Evolutionary conservation across 30 jellyfish, hydroid and myxozoan species (phyloP).

Genomic region (Chrysaora quinquecirrha): DNA sequence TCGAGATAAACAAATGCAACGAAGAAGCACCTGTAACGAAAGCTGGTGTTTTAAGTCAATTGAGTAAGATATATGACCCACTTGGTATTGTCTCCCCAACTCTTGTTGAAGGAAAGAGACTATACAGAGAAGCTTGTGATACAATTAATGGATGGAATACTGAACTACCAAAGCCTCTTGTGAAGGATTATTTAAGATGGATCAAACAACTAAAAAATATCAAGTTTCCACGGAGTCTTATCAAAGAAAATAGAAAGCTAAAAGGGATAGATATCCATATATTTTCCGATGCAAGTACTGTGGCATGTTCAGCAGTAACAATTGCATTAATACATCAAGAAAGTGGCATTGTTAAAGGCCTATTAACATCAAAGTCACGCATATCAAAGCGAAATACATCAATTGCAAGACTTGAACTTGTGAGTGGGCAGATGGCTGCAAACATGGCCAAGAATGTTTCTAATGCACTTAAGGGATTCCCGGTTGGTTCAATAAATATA

Average conservation of each 20-base stretch:
- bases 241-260: not conserved
- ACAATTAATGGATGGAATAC: slow-evolving; percentile 23
- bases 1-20: not conserved
- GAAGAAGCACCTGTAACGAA: slow-evolving; percentile 3
- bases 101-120: slow-evolving; percentile 27
- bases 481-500: slow-evolving; percentile 16
- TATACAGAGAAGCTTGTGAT: slow-evolving; percentile 36
- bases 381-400: slow-evolving; percentile 62
- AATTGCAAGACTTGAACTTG: slow-evolving; percentile 65
- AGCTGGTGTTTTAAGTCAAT: not conserved
- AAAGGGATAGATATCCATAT: slow-evolving; percentile 5
- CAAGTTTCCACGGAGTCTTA: not conserved
- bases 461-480: slow-evolving; percentile 31
- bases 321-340: slow-evolving; percentile 47
- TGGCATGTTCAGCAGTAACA: slow-evolving; percentile 33
- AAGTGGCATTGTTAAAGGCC: slow-evolving; percentile 48
- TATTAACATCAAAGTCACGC: slow-evolving; percentile 46
- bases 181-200: slow-evolving; percentile 4
- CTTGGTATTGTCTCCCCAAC: slow-evolving; percentile 30
- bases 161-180: slow-evolving; percentile 17
- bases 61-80: slow-evolving; percentile 24
- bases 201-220: slow-evolving; percentile 2
- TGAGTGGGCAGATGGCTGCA: slow-evolving; percentile 73
- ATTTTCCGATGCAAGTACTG: slow-evolving; percentile 26
- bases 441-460: slow-evolving; percentile 48